phyloP scores from a whole-genome alignment of 1,140 invertebrate species.

The Scaptomyza graminum region DNA sequence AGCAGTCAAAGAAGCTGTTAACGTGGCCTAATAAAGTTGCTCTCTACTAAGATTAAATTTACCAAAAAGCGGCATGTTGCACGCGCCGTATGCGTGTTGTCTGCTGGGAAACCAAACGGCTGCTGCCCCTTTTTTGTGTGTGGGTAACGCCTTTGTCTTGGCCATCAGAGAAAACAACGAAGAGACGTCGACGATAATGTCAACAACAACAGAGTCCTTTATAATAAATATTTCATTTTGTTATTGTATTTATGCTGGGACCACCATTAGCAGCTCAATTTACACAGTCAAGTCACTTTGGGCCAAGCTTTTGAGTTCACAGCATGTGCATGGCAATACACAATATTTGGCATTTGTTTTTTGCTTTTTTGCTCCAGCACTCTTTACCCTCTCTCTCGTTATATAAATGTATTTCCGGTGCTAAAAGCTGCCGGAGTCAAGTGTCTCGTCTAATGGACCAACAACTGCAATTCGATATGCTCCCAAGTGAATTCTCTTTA shows the following conservation, averaged over 20 bases:
- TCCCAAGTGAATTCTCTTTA: slow-evolving; percentile 20
- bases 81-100: slow-evolving; percentile 46
- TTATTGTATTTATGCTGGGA: slow-evolving; percentile 37
- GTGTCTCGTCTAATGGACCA: slow-evolving; percentile 73
- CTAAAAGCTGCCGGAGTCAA: slow-evolving; percentile 67
- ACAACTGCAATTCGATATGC: slow-evolving; percentile 71
- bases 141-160: slow-evolving; percentile 23
- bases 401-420: slow-evolving; percentile 37
- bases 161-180: slow-evolving; percentile 9
- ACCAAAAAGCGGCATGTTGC: slow-evolving; percentile 21
- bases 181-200: slow-evolving; percentile 25
- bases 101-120: slow-evolving; percentile 36
- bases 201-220: slow-evolving; percentile 28
- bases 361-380: slow-evolving; percentile 31
- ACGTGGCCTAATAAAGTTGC: slow-evolving; percentile 81
- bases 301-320: slow-evolving; percentile 31
- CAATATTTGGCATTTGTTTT: slow-evolving; percentile 65
- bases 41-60: slow-evolving; percentile 48
- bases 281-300: slow-evolving; percentile 54
- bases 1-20: slow-evolving; percentile 73
- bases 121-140: slow-evolving; percentile 10
- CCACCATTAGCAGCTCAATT: slow-evolving; percentile 75
- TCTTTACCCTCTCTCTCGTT: slow-evolving; percentile 15
- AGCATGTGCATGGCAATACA: slow-evolving; percentile 55
- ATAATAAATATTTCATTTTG: slow-evolving; percentile 24